Percentiles rank a stretch among this genome's conserved stretches.
Conservation (phyloP, 2,888 invertebrate species). For the Diaperis boleti region DNA sequence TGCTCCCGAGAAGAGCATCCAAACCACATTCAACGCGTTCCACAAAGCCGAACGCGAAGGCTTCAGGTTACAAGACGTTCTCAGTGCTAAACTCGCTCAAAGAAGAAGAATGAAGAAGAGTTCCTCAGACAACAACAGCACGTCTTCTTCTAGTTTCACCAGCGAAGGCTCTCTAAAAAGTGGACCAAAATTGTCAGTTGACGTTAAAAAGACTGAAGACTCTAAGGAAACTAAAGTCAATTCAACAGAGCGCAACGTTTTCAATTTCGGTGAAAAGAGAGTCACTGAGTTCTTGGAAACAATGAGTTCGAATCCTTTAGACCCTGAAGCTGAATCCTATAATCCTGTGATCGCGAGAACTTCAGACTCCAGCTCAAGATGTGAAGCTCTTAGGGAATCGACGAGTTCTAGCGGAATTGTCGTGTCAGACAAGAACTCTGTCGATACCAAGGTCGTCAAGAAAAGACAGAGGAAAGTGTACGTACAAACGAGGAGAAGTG, state of each 20-base stretch:
- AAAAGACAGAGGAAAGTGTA: constrained; percentile 53
- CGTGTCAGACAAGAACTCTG: constrained; percentile 52
- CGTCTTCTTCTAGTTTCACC: constrained; percentile 63
- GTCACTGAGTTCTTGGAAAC: constrained; percentile 68
- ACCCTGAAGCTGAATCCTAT: constrained; percentile 49
- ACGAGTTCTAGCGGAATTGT: constrained; percentile 60
- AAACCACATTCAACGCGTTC: constrained; percentile 77
- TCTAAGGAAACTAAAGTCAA: constrained; percentile 28
- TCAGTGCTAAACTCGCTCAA: constrained; percentile 78
- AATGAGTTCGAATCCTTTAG: constrained; percentile 58
- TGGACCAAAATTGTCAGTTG: constrained; percentile 53
- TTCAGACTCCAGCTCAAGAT: constrained; percentile 48
- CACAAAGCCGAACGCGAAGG: constrained; percentile 77
- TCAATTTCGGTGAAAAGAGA: constrained; percentile 67
- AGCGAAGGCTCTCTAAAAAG: constrained; percentile 63
- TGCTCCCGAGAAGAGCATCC: constrained; percentile 69
- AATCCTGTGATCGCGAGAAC: constrained; percentile 31
- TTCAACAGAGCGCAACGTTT: constrained; percentile 56
- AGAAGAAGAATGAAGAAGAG: constrained; percentile 74
- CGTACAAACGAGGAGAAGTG: constrained; percentile 61
- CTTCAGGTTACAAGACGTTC: constrained; percentile 80
- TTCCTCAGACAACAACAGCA: constrained; percentile 64
- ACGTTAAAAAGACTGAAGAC: constrained; percentile 57
- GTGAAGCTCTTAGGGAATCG: constrained; percentile 51
- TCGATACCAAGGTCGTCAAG: constrained; percentile 50